Evolutionary conservation across 2,888 invertebrate species (phyloP).

Genomic region (Drosophila monieri): DNA sequence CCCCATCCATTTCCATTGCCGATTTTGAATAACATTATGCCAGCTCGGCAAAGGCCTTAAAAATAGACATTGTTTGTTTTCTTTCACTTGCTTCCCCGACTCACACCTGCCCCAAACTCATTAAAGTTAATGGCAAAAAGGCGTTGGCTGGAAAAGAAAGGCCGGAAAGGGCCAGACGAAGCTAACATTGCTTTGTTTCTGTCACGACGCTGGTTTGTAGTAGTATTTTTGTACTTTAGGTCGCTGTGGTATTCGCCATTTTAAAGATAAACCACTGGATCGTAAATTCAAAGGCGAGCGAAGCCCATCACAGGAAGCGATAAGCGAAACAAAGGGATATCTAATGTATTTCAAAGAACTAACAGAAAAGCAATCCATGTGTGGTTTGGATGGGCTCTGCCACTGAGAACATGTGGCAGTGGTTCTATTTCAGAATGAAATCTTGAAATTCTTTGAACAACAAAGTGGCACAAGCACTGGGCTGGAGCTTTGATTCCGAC

Average conservation of each 20-base stretch:
- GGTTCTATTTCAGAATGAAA: background rate
- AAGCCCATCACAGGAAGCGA: conserved; percentile 1
- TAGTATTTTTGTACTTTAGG: background rate
- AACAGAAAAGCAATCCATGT: too few relatives aligned
- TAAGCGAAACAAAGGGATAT: background rate
- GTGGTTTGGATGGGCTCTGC: background rate
- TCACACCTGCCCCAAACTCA: conserved; percentile 10
- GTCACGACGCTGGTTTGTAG: too few relatives aligned
- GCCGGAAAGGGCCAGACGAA: background rate
- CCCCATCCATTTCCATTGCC: too few relatives aligned
- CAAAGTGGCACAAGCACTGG: background rate
- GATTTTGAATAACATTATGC: too few relatives aligned
- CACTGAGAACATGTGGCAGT: background rate
- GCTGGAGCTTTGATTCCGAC: conserved; percentile 3
- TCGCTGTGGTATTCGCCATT: background rate
- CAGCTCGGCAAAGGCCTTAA: too few relatives aligned
- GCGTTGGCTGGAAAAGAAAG: background rate
- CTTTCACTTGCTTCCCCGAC: too few relatives aligned
- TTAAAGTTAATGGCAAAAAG: conserved; percentile 37
- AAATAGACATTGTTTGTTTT: too few relatives aligned
- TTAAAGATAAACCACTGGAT: background rate
- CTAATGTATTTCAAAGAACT: background rate
- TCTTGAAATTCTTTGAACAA: too few relatives aligned
- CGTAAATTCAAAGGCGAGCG: conserved; percentile 5
- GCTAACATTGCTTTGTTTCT: too few relatives aligned